These are phyloP conservation scores for Nymphalis urticae DNA, from an alignment of 2,888 invertebrate genomes.

Conservation along the genomic window DNA sequence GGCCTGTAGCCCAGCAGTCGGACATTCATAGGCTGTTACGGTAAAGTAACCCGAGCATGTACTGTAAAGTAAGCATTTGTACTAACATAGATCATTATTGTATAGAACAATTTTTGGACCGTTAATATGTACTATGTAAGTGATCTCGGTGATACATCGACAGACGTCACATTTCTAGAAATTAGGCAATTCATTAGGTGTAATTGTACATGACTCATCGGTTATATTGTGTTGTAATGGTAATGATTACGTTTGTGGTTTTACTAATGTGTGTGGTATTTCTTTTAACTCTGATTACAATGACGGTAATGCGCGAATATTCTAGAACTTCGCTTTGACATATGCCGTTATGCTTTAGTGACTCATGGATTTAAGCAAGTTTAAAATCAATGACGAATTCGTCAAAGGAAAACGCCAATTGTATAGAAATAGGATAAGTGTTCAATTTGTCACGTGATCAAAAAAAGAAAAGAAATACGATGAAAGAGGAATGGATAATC, in stretches of 20 bases:
- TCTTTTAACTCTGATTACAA: conserved; percentile 14
- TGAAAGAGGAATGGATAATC: no score
- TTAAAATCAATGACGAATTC: neutral
- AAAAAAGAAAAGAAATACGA: no score
- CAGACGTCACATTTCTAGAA: conserved; percentile 55
- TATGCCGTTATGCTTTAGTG: neutral
- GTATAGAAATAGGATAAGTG: neutral
- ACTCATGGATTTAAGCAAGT: no score
- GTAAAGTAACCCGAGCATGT: no score
- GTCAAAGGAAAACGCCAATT: neutral
- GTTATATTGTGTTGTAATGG: conserved; percentile 46
- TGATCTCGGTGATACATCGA: neutral
- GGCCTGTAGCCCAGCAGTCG: no score
- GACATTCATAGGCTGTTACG: no score
- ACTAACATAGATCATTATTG: no score
- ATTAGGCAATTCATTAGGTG: conserved; percentile 78
- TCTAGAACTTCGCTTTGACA: neutral
- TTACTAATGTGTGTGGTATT: conserved; percentile 27
- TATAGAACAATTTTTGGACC: no score
- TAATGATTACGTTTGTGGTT: conserved; percentile 34
- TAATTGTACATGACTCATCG: conserved; percentile 76
- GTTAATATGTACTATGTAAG: no score
- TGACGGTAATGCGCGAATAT: conserved; percentile 18
- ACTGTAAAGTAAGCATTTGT: no score
- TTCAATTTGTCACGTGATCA: neutral